Evolutionary conservation across 2,888 invertebrate genomes (phyloP).

Genomic region (Phortica okadai): DNA sequence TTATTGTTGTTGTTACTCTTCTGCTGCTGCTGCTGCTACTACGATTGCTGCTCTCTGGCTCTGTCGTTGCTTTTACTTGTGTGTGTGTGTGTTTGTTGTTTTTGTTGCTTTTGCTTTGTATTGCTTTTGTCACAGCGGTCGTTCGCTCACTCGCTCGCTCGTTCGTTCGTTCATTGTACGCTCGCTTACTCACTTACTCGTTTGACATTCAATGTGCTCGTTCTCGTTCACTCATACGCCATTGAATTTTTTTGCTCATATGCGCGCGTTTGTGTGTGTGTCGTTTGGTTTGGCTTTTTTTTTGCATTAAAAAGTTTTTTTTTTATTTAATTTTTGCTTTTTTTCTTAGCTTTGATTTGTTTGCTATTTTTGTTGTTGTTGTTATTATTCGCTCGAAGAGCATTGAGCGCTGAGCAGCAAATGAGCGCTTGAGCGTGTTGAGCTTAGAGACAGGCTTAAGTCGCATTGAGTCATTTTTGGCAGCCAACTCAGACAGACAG

Average conservation of each 20-base stretch:
- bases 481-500: too few species aligned
- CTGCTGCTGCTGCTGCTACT: neutral
- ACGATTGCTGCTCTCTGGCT: neutral
- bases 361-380: slow-evolving; percentile 44
- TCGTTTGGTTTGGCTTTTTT: neutral
- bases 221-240: slow-evolving; percentile 65
- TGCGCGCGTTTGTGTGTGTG: slow-evolving; percentile 34
- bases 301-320: too few species aligned
- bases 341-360: slow-evolving; percentile 62
- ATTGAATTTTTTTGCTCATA: slow-evolving; percentile 56
- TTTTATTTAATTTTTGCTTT: slow-evolving; percentile 30
- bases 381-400: too few species aligned
- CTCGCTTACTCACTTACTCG: neutral
- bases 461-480: too few species aligned
- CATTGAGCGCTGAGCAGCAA: too few species aligned
- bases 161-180: neutral
- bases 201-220: slow-evolving; percentile 34
- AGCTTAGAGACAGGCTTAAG: too few species aligned
- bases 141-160: neutral
- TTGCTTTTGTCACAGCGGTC: neutral
- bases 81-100: neutral
- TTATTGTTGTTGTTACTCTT: too few species aligned
- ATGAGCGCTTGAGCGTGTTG: too few species aligned
- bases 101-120: too few species aligned
- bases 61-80: neutral